Evolutionary conservation across 2,797 vertebrate genomes (phyloP).

Genomic region (Falco concolor): DNA sequence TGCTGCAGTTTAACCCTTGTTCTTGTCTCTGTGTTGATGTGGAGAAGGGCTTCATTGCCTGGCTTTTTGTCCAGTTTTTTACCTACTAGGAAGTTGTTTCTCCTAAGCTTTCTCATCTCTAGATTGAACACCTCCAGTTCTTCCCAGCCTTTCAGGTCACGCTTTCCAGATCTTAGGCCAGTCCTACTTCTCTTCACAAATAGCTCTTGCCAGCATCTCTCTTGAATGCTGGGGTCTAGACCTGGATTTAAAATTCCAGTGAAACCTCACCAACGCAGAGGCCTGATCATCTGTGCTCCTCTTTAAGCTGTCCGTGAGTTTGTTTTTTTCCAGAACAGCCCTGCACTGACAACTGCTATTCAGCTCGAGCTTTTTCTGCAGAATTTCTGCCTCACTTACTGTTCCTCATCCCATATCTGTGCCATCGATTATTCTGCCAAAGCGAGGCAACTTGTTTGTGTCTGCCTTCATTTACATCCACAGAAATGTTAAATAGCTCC

Average conservation of each 20-base stretch:
- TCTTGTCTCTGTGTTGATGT: neutral
- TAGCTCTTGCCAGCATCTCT: neutral
- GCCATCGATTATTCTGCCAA: neutral
- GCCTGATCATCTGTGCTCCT: neutral
- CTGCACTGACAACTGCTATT: neutral
- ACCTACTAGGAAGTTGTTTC: neutral
- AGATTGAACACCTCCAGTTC: neutral
- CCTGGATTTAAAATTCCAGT: neutral
- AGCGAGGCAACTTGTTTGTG: neutral
- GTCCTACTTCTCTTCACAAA: neutral
- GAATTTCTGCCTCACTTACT: neutral
- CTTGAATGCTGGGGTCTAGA: neutral
- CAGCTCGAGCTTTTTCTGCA: neutral
- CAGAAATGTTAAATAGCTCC: neutral
- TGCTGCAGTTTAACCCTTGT: neutral
- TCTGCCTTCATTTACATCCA: neutral
- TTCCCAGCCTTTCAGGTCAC: neutral
- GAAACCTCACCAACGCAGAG: neutral
- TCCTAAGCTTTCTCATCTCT: neutral
- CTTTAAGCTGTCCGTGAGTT: neutral
- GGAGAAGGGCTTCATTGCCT: neutral
- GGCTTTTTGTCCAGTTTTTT: neutral
- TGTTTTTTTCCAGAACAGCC: neutral
- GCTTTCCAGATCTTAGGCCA: neutral
- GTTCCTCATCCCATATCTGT: neutral